A percentile compares a stretch with the other conserved stretches of the same genome.
These are phyloP conservation scores for Stomatorhinus walkeri DNA, from an alignment of 2,797 vertebrate species.

Conservation along the genomic window DNA sequence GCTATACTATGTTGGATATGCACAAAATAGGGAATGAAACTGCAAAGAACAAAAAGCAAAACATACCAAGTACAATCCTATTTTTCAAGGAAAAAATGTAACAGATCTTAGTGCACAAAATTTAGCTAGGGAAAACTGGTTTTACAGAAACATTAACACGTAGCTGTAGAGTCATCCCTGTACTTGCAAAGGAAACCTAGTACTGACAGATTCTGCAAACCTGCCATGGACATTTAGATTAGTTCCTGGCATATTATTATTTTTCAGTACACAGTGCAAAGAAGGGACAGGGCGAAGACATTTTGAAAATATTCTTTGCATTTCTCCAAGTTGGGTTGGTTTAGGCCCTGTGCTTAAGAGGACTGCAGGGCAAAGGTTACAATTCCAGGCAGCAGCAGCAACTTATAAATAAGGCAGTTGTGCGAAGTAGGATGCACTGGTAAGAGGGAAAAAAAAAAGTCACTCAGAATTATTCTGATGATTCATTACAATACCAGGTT, in stretches of 20 bases:
- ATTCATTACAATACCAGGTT: neutral
- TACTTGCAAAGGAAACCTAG: neutral
- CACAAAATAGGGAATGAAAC: neutral
- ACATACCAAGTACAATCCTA: neutral
- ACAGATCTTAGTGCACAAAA: neutral
- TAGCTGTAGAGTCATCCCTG: neutral
- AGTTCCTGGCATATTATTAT: neutral
- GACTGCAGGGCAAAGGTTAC: slow-evolving; percentile 9
- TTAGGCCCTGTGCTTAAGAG: neutral
- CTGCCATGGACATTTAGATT: neutral
- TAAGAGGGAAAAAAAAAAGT: neutral
- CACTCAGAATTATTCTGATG: neutral
- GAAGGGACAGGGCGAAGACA: neutral
- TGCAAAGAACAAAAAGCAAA: neutral
- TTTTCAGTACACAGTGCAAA: neutral
- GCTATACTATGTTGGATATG: neutral
- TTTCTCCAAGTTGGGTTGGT: neutral
- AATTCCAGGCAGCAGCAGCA: slow-evolving; percentile 17
- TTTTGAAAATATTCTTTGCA: neutral
- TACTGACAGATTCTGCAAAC: neutral
- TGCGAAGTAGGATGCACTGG: slow-evolving; percentile 20
- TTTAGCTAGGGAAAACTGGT: neutral
- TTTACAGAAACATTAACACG: neutral
- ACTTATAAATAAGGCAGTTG: slow-evolving; percentile 14
- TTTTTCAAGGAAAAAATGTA: neutral